Evolutionary conservation across 2,888 invertebrate species (phyloP).

Genomic region (Trichogramma evanescens): DNA sequence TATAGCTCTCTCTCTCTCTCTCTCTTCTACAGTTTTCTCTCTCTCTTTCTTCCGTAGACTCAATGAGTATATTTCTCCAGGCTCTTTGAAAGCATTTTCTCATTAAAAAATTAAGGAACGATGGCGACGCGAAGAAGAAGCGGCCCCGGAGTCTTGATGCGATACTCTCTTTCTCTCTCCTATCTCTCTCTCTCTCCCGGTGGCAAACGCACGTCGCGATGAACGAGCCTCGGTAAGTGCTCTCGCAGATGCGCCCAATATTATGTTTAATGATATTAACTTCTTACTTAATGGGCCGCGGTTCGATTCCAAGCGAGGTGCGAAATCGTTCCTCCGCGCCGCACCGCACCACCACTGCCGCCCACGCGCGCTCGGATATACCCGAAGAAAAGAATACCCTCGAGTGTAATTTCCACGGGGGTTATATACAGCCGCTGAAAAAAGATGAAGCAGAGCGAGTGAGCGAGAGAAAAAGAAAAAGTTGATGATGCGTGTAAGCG

Average conservation of each 20-base stretch:
- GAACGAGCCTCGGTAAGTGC: slow-evolving; percentile 40
- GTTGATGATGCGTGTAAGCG: not conserved
- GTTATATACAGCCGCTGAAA: too few species aligned
- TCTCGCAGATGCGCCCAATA: slow-evolving; percentile 49
- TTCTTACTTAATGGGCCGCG: slow-evolving; percentile 48
- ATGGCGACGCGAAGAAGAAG: slow-evolving; percentile 22
- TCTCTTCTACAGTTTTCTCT: not conserved
- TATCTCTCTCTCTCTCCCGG: too few species aligned
- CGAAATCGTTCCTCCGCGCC: slow-evolving; percentile 28
- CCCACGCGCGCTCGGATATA: slow-evolving; percentile 18
- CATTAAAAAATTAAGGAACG: slow-evolving; percentile 54
- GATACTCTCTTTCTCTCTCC: too few species aligned
- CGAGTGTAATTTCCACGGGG: slow-evolving; percentile 35
- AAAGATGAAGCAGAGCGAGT: not conserved
- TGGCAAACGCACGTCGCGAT: not conserved
- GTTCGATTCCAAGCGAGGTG: slow-evolving; percentile 46
- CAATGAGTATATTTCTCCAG: slow-evolving; percentile 41
- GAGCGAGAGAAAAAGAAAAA: slow-evolving; percentile 4
- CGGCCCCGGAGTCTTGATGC: slow-evolving; percentile 10
- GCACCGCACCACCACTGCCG: not conserved
- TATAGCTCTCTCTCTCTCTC: not conserved
- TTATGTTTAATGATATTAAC: slow-evolving; percentile 49
- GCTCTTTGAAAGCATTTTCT: slow-evolving; percentile 60
- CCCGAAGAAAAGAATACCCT: slow-evolving; percentile 33
- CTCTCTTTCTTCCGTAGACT: not conserved